These are phyloP conservation scores for Apis laboriosa DNA, from an alignment of 1,140 invertebrate genomes.

Conservation along the genomic window DNA sequence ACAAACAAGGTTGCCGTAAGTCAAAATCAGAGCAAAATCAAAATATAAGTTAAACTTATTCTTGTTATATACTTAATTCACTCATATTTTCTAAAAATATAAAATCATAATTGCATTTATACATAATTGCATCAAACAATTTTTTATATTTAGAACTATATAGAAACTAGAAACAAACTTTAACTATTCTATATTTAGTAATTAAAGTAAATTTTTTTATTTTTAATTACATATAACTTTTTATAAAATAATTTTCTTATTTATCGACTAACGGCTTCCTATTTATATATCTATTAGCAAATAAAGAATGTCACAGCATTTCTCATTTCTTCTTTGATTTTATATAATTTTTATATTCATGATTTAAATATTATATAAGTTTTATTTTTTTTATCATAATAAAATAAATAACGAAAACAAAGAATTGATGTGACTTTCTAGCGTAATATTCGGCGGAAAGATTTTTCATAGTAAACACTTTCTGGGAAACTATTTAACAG, in stretches of 20 bases:
- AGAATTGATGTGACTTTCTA: slow-evolving; percentile 62
- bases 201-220: background rate
- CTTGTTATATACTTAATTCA: background rate
- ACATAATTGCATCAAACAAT: background rate
- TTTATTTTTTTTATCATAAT: background rate
- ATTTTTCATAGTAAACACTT: slow-evolving; percentile 50
- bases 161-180: slow-evolving; percentile 7
- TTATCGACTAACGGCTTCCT: slow-evolving; percentile 52
- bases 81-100: background rate
- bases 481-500: slow-evolving; percentile 66
- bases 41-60: background rate
- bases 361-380: background rate
- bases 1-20: slow-evolving; percentile 47
- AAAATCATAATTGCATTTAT: too few species aligned
- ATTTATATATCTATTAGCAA: slow-evolving; percentile 37
- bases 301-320: slow-evolving; percentile 49
- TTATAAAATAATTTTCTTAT: slow-evolving; percentile 46
- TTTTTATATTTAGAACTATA: background rate
- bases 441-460: slow-evolving; percentile 25
- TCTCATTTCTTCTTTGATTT: slow-evolving; percentile 17
- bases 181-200: background rate
- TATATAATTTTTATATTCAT: background rate
- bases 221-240: slow-evolving; percentile 10
- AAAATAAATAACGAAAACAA: slow-evolving; percentile 24
- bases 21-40: slow-evolving; percentile 47